These are phyloP conservation scores for Zaprionus nigranus DNA, from an alignment of 1,140 invertebrate genomes.

Conservation along the genomic window DNA sequence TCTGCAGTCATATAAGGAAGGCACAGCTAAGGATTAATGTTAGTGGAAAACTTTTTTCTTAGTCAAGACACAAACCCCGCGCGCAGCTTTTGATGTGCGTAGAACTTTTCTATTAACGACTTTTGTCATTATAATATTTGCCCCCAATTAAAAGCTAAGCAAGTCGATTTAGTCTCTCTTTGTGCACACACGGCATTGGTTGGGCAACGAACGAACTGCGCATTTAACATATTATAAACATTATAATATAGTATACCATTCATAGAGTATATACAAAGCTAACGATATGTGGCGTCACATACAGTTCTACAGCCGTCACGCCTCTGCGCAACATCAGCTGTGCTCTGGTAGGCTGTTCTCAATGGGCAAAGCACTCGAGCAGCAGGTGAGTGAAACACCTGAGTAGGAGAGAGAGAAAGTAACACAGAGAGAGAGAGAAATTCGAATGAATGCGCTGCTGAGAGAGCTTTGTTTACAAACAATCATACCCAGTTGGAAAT, in stretches of 20 bases:
- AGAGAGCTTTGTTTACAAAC: conserved; percentile 67
- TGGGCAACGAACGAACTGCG: not conserved
- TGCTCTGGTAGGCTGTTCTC: conserved; percentile 31
- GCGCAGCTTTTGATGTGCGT: not conserved
- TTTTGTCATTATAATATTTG: not conserved
- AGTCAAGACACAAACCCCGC: not conserved
- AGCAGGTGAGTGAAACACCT: conserved; percentile 58
- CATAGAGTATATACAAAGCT: not conserved
- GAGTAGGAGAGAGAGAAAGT: conserved; percentile 10
- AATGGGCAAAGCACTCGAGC: conserved; percentile 21
- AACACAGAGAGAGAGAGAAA: not conserved
- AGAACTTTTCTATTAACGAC: not conserved
- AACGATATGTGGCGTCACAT: conserved; percentile 40
- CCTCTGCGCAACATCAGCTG: conserved; percentile 38
- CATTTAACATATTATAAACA: not conserved
- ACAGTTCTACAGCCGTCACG: not conserved
- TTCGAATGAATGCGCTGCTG: conserved; percentile 9
- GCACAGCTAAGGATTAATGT: not conserved
- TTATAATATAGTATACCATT: not conserved
- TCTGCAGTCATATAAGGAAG: too few relatives aligned
- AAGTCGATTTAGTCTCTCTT: conserved; percentile 14
- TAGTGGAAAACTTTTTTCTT: not conserved
- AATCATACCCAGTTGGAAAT: conserved; percentile 36
- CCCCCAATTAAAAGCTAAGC: not conserved
- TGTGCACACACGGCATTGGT: conserved; percentile 2